Evolutionary conservation across 2,888 invertebrate genomes (phyloP).

Genomic region (Allygus modestus): DNA sequence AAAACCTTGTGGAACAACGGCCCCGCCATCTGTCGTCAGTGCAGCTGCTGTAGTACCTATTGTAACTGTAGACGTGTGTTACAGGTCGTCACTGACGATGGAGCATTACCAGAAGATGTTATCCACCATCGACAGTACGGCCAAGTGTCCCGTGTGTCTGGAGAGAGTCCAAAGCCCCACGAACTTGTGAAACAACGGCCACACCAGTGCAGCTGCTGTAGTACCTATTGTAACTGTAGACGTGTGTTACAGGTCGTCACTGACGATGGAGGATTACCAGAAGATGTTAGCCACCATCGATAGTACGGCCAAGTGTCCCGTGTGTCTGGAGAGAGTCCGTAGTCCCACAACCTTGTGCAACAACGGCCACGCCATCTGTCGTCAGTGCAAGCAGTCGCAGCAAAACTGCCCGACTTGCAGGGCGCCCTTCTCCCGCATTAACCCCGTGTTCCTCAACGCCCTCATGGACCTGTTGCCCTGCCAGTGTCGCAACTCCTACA

Average conservation of each 20-base stretch:
- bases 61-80: neutral
- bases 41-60: neutral
- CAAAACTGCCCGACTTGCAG: neutral
- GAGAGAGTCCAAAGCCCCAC: slow-evolving; percentile 47
- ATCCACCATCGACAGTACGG: slow-evolving; percentile 42
- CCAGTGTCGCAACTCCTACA: slow-evolving; percentile 51
- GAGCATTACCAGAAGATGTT: slow-evolving; percentile 55
- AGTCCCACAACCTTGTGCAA: slow-evolving; percentile 47
- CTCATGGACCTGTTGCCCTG: slow-evolving; percentile 46
- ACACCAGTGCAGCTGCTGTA: no score
- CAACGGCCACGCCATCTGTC: slow-evolving; percentile 55
- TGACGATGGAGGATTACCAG: slow-evolving; percentile 51
- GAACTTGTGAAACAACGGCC: slow-evolving; percentile 44
- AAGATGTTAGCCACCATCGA: slow-evolving; percentile 50
- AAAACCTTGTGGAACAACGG: no score
- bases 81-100: slow-evolving; percentile 46
- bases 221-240: no score
- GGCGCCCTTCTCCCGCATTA: slow-evolving; percentile 52
- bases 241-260: no score
- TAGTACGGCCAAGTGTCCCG: slow-evolving; percentile 26
- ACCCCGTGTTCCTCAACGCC: slow-evolving; percentile 54
- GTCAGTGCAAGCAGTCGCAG: slow-evolving; percentile 26
- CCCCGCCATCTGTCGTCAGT: no score
- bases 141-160: slow-evolving; percentile 55
- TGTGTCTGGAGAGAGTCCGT: slow-evolving; percentile 47